Conservation (phyloP, 2,888 invertebrate species). For the Abrostola tripartita region DNA sequence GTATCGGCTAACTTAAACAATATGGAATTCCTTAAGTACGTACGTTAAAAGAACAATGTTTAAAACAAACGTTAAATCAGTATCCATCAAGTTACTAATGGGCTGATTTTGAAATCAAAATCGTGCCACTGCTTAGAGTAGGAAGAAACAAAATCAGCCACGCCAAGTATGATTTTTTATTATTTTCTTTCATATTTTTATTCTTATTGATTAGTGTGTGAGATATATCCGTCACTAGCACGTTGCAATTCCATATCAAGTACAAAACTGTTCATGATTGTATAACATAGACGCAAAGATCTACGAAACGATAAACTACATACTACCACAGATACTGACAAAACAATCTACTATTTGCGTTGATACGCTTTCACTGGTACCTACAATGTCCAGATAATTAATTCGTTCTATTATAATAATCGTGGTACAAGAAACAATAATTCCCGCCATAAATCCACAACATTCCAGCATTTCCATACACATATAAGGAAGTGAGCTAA, state of each 20-base stretch:
- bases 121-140: too few species aligned
- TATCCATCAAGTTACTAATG: too few species aligned
- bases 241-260: too few species aligned
- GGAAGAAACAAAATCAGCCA: too few species aligned
- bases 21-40: neutral
- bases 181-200: too few species aligned
- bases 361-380: conserved; percentile 37
- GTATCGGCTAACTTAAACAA: neutral
- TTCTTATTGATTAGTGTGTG: too few species aligned
- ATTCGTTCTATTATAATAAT: conserved; percentile 56
- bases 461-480: conserved; percentile 50
- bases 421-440: conserved; percentile 54
- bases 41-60: neutral
- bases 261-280: neutral
- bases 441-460: conserved; percentile 49
- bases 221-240: too few species aligned
- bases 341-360: conserved; percentile 19
- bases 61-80: too few species aligned
- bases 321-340: conserved; percentile 15
- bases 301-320: conserved; percentile 4
- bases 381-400: conserved; percentile 42
- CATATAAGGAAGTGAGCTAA: conserved; percentile 66
- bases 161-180: too few species aligned
- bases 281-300: neutral
- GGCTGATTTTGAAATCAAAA: too few species aligned